phyloP scores from a whole-genome alignment of 2,797 vertebrate genomes.

The Cuculus canorus region DNA sequence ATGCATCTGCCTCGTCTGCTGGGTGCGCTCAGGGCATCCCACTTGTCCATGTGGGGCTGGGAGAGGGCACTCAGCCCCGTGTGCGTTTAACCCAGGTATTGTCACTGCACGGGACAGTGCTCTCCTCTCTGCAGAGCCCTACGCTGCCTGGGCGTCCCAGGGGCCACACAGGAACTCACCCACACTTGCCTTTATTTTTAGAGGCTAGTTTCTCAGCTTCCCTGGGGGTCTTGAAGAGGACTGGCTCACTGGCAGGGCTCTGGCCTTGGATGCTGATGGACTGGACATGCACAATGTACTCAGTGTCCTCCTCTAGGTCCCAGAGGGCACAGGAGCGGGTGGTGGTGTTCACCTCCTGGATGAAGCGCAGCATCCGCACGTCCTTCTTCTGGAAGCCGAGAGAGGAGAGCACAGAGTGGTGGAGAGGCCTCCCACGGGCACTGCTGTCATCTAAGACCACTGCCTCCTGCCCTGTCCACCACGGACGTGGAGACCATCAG shows the following conservation, averaged over 20 bases:
- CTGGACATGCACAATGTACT: constrained; percentile 95
- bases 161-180: constrained; percentile 28
- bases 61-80: neutral
- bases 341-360: constrained; percentile 98
- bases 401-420: constrained; percentile 68
- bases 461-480: constrained; percentile 38
- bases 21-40: neutral
- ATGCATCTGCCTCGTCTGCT: neutral
- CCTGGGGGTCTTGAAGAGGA: constrained; percentile 91
- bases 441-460: neutral
- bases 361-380: constrained; percentile 93
- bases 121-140: neutral
- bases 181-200: constrained; percentile 89
- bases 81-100: neutral
- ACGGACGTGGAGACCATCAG: accelerated
- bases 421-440: neutral
- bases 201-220: constrained; percentile 94
- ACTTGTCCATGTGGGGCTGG: accelerated
- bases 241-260: constrained; percentile 91
- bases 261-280: constrained; percentile 94
- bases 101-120: neutral
- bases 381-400: constrained; percentile 89
- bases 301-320: constrained; percentile 95
- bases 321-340: constrained; percentile 94
- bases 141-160: neutral